These are phyloP conservation scores for Drosophila murphyi DNA, from an alignment of 1,140 invertebrate genomes.

Conservation along the genomic window DNA sequence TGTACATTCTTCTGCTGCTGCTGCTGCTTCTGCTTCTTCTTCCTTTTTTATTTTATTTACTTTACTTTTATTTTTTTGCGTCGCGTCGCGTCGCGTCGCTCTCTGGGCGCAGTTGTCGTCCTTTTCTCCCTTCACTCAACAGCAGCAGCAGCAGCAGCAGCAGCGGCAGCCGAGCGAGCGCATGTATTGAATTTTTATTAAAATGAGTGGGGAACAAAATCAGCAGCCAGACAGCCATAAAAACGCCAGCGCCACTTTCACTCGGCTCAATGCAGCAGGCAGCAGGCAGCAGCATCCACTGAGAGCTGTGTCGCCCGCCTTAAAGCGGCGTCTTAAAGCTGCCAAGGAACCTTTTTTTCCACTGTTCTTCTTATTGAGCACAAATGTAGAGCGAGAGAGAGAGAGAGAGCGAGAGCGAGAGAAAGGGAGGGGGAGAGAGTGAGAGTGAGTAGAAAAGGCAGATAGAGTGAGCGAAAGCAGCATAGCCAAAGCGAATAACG, in stretches of 20 bases:
- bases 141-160: constrained; percentile 50
- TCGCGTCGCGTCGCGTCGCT: constrained; percentile 10
- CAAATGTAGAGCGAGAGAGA: constrained; percentile 17
- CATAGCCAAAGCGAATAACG: constrained; percentile 29
- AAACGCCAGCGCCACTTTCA: constrained; percentile 70
- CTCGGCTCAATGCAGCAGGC: constrained; percentile 62
- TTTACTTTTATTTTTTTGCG: constrained; percentile 27
- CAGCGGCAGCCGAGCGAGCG: constrained; percentile 16
- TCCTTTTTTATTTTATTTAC: constrained; percentile 13
- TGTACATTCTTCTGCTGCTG: not conserved
- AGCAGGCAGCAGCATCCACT: constrained; percentile 12
- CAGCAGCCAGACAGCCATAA: constrained; percentile 51
- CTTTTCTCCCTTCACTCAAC: constrained; percentile 66
- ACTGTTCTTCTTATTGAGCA: constrained; percentile 8
- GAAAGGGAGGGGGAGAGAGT: not conserved
- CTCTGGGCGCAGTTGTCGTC: constrained; percentile 47
- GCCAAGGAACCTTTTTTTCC: constrained; percentile 14
- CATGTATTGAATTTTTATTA: constrained; percentile 55
- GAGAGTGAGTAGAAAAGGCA: constrained; percentile 7
- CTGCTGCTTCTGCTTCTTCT: not conserved
- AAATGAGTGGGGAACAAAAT: constrained; percentile 61
- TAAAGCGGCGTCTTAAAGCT: constrained; percentile 49
- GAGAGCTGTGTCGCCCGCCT: constrained; percentile 21
- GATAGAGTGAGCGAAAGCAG: constrained; percentile 8
- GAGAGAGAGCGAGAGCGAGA: constrained; percentile 5